Percentiles rank a stretch among this genome's conserved stretches.
These are phyloP conservation scores for Pollicipes pollicipes DNA, from an alignment of 1,140 invertebrate species.

Conservation along the genomic window DNA sequence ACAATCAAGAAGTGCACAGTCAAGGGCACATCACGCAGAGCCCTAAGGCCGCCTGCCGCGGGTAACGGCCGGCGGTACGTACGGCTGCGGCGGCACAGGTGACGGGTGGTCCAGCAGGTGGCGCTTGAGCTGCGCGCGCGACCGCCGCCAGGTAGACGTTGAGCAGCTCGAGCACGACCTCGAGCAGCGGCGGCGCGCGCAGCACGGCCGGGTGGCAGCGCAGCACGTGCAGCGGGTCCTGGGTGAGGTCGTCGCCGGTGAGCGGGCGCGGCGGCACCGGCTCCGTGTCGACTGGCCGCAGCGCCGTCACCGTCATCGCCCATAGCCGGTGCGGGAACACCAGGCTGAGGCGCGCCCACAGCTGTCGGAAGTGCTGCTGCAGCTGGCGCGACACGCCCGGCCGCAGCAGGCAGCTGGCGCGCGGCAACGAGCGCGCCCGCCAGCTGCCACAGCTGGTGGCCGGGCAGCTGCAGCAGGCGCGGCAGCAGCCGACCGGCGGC, in stretches of 20 bases:
- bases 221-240: constrained; percentile 84
- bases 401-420: constrained; percentile 56
- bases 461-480: constrained; percentile 52
- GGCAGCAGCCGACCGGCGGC: constrained; percentile 51
- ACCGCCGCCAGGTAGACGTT: constrained; percentile 80
- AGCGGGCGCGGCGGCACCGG: constrained; percentile 21
- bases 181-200: constrained; percentile 47
- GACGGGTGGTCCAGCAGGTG: constrained; percentile 44
- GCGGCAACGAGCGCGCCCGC: constrained; percentile 58
- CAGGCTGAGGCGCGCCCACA: constrained; percentile 79
- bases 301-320: constrained; percentile 74
- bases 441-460: constrained; percentile 58
- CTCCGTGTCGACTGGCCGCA: constrained; percentile 36
- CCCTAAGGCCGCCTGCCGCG: too few relatives aligned
- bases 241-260: constrained; percentile 62
- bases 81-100: background rate
- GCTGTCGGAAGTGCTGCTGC: constrained; percentile 44
- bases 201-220: constrained; percentile 53
- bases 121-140: constrained; percentile 64
- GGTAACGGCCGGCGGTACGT: too few relatives aligned
- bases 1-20: too few relatives aligned
- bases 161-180: constrained; percentile 70
- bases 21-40: too few relatives aligned
- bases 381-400: constrained; percentile 63
- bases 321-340: constrained; percentile 75